phyloP scores from a whole-genome alignment of 2,797 vertebrate genomes.

The Poecilia gillii region DNA sequence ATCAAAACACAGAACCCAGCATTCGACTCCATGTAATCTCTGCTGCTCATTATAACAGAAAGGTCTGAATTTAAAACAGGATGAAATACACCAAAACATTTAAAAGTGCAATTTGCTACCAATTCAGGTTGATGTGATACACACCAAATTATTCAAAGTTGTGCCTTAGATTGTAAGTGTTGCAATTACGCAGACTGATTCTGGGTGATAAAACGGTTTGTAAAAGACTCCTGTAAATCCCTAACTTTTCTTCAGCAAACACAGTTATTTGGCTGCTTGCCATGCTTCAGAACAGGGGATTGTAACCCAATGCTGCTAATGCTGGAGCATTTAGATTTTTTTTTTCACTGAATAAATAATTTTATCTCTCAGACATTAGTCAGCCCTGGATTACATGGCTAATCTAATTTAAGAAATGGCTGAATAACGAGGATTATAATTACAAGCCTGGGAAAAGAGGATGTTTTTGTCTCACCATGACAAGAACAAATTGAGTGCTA shows the following conservation, averaged over 20 bases:
- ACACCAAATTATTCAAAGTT: constrained; percentile 1
- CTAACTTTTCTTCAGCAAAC: constrained; percentile 18
- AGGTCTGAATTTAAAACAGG: background rate
- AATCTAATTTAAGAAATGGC: constrained; percentile 14
- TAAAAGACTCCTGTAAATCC: constrained; percentile 27
- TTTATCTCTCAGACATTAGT: constrained; percentile 8
- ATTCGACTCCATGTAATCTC: constrained; percentile 11
- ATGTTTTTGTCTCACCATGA: background rate
- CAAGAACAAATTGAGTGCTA: background rate
- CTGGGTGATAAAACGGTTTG: constrained; percentile 40
- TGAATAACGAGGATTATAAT: background rate
- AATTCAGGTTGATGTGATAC: background rate
- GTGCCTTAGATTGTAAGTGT: background rate
- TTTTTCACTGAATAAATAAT: constrained; percentile 6
- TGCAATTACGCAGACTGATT: constrained; percentile 8
- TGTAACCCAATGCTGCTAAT: constrained; percentile 5
- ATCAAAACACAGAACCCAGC: constrained; percentile 7
- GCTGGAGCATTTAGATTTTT: constrained; percentile 3
- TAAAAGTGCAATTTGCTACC: background rate
- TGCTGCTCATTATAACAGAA: constrained; percentile 13
- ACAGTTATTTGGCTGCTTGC: constrained; percentile 10
- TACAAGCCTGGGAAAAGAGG: constrained; percentile 13
- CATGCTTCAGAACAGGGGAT: constrained; percentile 21
- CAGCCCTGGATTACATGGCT: constrained; percentile 12
- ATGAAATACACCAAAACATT: background rate